Evolutionary conservation across 2,113 vertebrate genomes (phyloP), one percentile per base, ranked within the genome.

Genomic region (human (Homo sapiens)): DNA sequence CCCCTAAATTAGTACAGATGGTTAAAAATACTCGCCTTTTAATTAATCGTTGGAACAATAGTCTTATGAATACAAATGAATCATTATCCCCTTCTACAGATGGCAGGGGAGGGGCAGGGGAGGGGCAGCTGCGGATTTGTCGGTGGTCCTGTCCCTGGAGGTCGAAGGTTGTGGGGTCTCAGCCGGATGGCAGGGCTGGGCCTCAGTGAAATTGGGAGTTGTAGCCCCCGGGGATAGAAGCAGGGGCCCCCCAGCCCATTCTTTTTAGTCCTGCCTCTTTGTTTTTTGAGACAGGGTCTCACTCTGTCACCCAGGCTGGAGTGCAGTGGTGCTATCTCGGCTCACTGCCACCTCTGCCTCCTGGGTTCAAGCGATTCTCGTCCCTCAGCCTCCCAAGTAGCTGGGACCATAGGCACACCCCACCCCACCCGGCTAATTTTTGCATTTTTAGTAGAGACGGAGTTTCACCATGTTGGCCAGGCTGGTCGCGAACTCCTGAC

Each of bases 31-130:
- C 55, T 73, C 0, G 52, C 35, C 61, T 93, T 97, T 96, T 97
- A 97, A 97, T 98, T 97, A 98, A 97, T 96, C 89, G 84, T 92
- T 68, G 8, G 93, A 57, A 89, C 86, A 93, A 76, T 84, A 48
- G 94, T 87, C 89, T 86, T 86, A 40, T 52, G 96, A 94, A 95
- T 91, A 88, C 93, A 94, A 85, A 95, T 93, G 80, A 91, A 35
- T 76, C 55, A 52, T 90, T 43, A 55, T 40, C 43, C 40, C 43
- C 8, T 43, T 25, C 45, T 25, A 12, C n/a, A 94, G 92, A n/a
- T 9, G 72, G n/a, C 57, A 6, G 16, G 59, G 32, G 30, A 66
- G 35, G 4, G 27, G 12, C 8, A 10, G 30, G 59, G 32, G 30
- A 66, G 35, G 4, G 27, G 12, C 8, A 10, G 30, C 30, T 30